Base-by-base conservation (phyloP, 2,888 invertebrate species). In the Aspidiotus rigidus region DNA sequence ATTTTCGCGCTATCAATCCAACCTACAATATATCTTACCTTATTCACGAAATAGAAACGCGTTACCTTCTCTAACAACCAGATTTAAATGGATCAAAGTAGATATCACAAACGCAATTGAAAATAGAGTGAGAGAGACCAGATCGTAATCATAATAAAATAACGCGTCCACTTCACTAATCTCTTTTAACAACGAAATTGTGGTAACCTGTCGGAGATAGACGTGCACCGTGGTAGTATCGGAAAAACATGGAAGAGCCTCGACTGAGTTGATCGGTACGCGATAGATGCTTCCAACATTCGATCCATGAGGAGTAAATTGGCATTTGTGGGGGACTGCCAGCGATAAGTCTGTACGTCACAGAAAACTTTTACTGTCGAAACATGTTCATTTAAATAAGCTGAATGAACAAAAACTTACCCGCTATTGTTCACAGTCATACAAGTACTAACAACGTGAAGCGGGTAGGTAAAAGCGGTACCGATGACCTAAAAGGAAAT, bases 361-460 rank as follows among this genome's bases (percentile, higher is more conserved):
- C 28, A 28, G 28, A 28, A 28, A 28, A 28, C 28, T 28, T 28
- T 3, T 41, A 62, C 6, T 40, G 63, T 62, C 10, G 1, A 53
- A 8, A 7, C n/a, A 6, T 15, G 17, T 57, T 16, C 3, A 57
- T 13, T 17, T 7, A 16, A 1, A 17, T 16, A 11, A 41, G 28
- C 5, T 28, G 2, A 61, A 61, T 28, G n/a, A 61, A 16, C 11
- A 39, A 69, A 61, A 40, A 77, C 79, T 77, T 77, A 85, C 82
- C 85, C 86, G 15, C 87, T 87, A 71, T 90, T 87, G 71, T 87
- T 87, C 10, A 95, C 89, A 71, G 88, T 85, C 90, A 95, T 93
- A 75, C 94, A 90, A 71, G 91, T 90, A 11, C 92, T 88, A 1
- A 95, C 93, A 71, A 97, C 89, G 77, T 88, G 86, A 77, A 95